A percentile compares a stretch with the other conserved stretches of the same genome.
These are phyloP conservation scores for Wasmannia auropunctata DNA, from an alignment of 1,140 invertebrate species.

Conservation along the genomic window DNA sequence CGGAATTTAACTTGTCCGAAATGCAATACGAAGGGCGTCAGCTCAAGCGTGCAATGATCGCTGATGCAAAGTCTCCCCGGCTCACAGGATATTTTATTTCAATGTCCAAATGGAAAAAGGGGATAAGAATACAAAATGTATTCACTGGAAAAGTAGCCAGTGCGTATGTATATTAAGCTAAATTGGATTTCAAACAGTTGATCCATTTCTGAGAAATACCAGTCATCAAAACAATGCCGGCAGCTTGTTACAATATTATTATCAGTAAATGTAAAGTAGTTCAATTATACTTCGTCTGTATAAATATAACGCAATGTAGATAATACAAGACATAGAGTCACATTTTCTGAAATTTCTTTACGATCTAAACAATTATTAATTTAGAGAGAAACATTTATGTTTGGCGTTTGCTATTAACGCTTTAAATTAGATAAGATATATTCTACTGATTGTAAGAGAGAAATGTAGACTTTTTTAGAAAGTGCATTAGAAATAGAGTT, in stretches of 20 bases:
- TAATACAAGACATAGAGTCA: not conserved
- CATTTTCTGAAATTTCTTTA: not conserved
- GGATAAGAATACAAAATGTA: conserved; percentile 36
- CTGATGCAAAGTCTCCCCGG: conserved; percentile 63
- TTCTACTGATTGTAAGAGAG: not conserved
- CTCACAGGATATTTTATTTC: conserved; percentile 67
- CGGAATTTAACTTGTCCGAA: conserved; percentile 64
- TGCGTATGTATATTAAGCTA: conserved; percentile 14
- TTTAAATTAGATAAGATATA: not conserved
- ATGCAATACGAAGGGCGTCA: conserved; percentile 24
- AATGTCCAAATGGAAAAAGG: conserved; percentile 34
- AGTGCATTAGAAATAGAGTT: not conserved
- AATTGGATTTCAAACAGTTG: conserved; percentile 7
- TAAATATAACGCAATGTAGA: not conserved
- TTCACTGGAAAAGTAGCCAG: not conserved
- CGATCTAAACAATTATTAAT: not conserved
- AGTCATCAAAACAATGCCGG: not conserved
- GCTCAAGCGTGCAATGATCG: conserved; percentile 64
- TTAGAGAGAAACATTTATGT: not conserved
- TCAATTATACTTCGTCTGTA: not conserved
- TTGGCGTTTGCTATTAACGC: not conserved
- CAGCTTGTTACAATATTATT: not conserved
- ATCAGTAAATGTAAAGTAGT: not conserved
- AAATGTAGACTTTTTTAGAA: not conserved
- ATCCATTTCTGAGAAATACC: not conserved